Conservation (phyloP, 2,113 vertebrate genomes). For the Dolichallabes microphthalmus region DNA sequence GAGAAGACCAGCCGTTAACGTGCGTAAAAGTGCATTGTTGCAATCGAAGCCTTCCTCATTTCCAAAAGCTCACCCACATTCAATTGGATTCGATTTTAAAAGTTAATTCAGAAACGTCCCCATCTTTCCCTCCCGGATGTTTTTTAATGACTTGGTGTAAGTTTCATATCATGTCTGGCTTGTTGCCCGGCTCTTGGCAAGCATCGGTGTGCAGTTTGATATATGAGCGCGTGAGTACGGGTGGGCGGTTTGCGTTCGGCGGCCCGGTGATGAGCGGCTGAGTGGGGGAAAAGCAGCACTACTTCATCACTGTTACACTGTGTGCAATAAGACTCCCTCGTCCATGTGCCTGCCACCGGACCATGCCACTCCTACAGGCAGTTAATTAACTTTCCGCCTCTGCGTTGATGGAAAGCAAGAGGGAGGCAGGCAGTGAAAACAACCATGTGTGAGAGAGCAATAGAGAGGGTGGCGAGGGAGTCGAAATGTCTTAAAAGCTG, state of each 20-base stretch:
- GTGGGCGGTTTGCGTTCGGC: constrained; percentile 10
- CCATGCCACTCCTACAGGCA: constrained; percentile 55
- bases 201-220: constrained; percentile 14
- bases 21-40: neutral
- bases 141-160: constrained; percentile 45
- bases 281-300: constrained; percentile 48
- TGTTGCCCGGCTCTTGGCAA: neutral
- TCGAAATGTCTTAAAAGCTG: neutral
- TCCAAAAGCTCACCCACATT: neutral
- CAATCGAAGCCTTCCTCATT: constrained; percentile 24
- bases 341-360: constrained; percentile 52
- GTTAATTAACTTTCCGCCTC: constrained; percentile 69
- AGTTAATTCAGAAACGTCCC: constrained; percentile 9
- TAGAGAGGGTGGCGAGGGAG: neutral
- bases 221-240: constrained; percentile 1
- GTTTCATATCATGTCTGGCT: constrained; percentile 26
- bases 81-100: neutral
- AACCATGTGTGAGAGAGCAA: neutral
- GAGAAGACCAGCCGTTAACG: neutral
- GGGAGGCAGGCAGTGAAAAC: constrained; percentile 39
- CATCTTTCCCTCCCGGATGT: neutral
- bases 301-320: constrained; percentile 68
- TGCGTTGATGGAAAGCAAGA: constrained; percentile 46
- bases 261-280: constrained; percentile 43
- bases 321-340: constrained; percentile 55